phyloP scores from a whole-genome alignment of 2,888 invertebrate genomes.

The Athalia circularis region DNA sequence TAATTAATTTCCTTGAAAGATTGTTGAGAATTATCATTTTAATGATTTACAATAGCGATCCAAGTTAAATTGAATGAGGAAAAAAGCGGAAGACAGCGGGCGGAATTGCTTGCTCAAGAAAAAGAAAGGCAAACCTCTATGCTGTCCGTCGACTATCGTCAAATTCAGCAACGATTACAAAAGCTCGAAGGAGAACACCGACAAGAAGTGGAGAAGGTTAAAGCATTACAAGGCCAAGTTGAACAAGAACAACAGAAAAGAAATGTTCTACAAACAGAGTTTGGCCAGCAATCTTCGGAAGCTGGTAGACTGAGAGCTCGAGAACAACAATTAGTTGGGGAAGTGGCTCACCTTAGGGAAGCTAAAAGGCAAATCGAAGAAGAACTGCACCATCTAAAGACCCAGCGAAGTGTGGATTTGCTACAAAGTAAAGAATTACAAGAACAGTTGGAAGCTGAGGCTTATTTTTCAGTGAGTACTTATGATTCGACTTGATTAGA shows the following conservation, averaged over 20 bases:
- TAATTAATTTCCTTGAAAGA: not conserved
- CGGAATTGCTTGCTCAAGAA: slow-evolving; percentile 91
- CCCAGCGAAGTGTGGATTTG: slow-evolving; percentile 81
- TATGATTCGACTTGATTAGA: not conserved
- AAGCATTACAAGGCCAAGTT: slow-evolving; percentile 88
- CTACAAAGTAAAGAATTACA: slow-evolving; percentile 92
- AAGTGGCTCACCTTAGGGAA: slow-evolving; percentile 82
- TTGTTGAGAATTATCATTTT: not conserved
- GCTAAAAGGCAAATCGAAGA: slow-evolving; percentile 84
- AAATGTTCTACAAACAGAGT: slow-evolving; percentile 87
- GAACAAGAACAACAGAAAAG: slow-evolving; percentile 95
- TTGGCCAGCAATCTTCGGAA: slow-evolving; percentile 83
- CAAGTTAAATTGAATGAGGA: slow-evolving; percentile 95
- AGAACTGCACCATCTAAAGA: slow-evolving; percentile 84
- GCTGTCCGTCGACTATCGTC: slow-evolving; percentile 95
- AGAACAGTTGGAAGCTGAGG: slow-evolving; percentile 96
- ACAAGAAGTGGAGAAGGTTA: slow-evolving; percentile 89
- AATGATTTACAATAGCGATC: slow-evolving; percentile 79
- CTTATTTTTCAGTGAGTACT: slow-evolving; percentile 87
- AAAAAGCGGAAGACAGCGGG: slow-evolving; percentile 88
- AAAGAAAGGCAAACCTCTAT: slow-evolving; percentile 96
- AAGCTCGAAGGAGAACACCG: slow-evolving; percentile 94
- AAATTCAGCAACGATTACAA: slow-evolving; percentile 92
- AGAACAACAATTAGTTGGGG: slow-evolving; percentile 83
- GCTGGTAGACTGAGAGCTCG: slow-evolving; percentile 82